A percentile compares a stretch with the other conserved stretches of the same genome.
These are phyloP conservation scores for Clarias batrachus DNA, from an alignment of 2,113 vertebrate species.

Conservation along the genomic window DNA sequence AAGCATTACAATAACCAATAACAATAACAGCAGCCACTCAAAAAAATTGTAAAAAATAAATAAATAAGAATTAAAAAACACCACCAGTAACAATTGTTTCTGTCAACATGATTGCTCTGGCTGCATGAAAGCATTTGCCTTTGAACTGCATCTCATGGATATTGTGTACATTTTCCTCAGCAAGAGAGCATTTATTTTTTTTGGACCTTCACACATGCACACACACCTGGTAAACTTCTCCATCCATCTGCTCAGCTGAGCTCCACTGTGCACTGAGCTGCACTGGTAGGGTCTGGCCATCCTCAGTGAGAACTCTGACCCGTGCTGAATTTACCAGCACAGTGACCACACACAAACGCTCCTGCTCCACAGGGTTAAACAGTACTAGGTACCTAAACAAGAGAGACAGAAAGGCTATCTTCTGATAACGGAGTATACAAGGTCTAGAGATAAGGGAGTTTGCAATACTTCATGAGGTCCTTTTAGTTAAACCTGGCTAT, in stretches of 20 bases:
- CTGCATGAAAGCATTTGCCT: background rate
- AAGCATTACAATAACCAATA: background rate
- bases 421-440: background rate
- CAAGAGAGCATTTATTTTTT: background rate
- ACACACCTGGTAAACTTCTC: conserved; percentile 82
- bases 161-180: background rate
- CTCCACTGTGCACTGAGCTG: conserved; percentile 86
- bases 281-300: conserved; percentile 83
- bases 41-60: too few species aligned
- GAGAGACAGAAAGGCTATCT: background rate
- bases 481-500: background rate
- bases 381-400: conserved; percentile 84
- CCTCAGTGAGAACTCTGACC: conserved; percentile 82
- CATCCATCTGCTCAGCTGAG: conserved; percentile 76
- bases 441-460: background rate
- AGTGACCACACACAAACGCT: conserved; percentile 81
- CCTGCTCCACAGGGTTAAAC: conserved; percentile 91
- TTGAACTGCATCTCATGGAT: background rate
- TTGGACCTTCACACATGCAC: background rate
- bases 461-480: background rate
- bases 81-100: background rate
- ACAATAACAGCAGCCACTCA: background rate
- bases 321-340: conserved; percentile 81
- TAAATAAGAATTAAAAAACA: too few species aligned
- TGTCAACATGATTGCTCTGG: background rate